A percentile compares a stretch with the other conserved stretches of the same genome.
Conservation (phyloP, 1,140 invertebrate species). For the Eulimnadia texana region DNA sequence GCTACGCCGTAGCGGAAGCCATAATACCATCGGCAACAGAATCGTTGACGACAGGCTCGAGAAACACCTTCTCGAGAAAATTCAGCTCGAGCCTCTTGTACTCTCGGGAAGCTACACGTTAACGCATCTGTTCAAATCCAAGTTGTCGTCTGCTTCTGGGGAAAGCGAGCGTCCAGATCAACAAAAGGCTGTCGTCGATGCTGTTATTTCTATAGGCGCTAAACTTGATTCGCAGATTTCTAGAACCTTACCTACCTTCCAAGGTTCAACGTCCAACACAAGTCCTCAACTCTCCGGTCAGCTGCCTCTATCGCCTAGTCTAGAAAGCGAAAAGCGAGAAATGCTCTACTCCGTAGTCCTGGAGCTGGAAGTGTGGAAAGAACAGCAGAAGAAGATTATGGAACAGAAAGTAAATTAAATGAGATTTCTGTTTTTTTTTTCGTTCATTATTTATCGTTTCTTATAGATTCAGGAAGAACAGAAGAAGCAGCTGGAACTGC, state of each 20-base stretch:
- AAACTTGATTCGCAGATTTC: neutral
- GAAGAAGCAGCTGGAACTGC: neutral
- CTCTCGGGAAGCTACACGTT: neutral
- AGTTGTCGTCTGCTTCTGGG: neutral
- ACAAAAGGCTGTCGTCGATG: too few relatives aligned
- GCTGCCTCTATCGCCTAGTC: neutral
- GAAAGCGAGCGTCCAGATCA: too few relatives aligned
- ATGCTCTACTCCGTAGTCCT: neutral
- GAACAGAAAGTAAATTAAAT: neutral
- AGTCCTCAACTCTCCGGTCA: neutral
- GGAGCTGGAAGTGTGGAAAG: constrained; percentile 9
- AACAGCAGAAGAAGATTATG: neutral
- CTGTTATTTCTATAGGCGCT: too few relatives aligned
- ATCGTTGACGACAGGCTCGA: neutral
- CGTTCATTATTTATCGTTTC: too few relatives aligned
- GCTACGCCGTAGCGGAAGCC: neutral
- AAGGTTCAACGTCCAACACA: neutral
- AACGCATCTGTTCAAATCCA: neutral
- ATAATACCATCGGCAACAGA: neutral
- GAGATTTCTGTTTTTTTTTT: neutral
- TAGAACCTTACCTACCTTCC: neutral
- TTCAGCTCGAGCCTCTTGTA: neutral
- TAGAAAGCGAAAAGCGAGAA: neutral
- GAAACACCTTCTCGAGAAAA: neutral
- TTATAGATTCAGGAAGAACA: neutral